phyloP scores from a whole-genome alignment of 1,140 invertebrate genomes.

The Batillaria attramentaria region DNA sequence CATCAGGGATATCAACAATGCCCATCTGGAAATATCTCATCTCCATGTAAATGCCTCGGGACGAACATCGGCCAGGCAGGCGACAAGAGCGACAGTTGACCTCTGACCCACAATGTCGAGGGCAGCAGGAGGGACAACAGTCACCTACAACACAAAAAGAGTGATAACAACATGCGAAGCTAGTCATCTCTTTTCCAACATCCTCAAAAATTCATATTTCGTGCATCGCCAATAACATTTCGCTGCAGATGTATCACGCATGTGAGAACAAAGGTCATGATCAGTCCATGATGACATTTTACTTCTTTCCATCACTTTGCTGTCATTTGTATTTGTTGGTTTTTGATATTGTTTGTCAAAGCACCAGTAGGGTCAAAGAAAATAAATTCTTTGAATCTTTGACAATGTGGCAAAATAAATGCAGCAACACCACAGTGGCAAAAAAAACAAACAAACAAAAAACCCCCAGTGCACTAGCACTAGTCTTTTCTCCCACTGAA shows the following conservation, averaged over 20 bases:
- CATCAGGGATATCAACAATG: slow-evolving; percentile 33
- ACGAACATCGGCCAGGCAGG: slow-evolving; percentile 7
- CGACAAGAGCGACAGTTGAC: slow-evolving; percentile 38
- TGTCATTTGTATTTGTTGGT: too few relatives aligned
- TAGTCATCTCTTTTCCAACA: not conserved
- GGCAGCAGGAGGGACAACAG: slow-evolving; percentile 47
- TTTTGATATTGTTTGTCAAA: too few relatives aligned
- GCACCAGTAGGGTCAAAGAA: too few relatives aligned
- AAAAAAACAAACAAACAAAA: not conserved
- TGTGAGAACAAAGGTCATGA: too few relatives aligned
- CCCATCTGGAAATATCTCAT: slow-evolving; percentile 41
- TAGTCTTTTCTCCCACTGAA: too few relatives aligned
- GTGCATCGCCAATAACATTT: too few relatives aligned
- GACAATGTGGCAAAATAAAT: too few relatives aligned
- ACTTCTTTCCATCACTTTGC: too few relatives aligned
- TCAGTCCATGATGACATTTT: too few relatives aligned
- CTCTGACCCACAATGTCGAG: slow-evolving; percentile 26
- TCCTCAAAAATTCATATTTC: too few relatives aligned
- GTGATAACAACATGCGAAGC: not conserved
- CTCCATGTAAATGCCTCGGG: slow-evolving; percentile 40
- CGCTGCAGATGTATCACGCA: too few relatives aligned
- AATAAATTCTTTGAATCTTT: too few relatives aligned
- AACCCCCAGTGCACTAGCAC: not conserved
- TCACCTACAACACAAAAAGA: slow-evolving; percentile 26
- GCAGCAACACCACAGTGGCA: not conserved